A percentile compares a stretch with the other conserved stretches of the same genome.
These are phyloP conservation scores for Caranx ignobilis DNA, from an alignment of 2,113 vertebrate genomes.

Conservation along the genomic window DNA sequence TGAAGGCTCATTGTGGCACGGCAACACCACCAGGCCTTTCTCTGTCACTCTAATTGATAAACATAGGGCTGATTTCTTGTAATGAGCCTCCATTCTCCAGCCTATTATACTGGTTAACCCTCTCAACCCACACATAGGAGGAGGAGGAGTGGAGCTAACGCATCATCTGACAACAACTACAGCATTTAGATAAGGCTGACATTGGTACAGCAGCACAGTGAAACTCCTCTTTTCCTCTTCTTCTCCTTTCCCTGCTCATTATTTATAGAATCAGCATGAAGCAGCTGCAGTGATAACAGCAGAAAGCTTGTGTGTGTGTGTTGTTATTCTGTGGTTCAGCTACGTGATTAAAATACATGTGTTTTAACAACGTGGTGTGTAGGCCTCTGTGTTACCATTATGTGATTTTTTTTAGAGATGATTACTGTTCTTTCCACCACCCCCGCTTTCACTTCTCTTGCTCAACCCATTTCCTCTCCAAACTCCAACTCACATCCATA, in stretches of 20 bases:
- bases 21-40: slow-evolving; percentile 57
- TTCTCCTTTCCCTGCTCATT: slow-evolving; percentile 35
- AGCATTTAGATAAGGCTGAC: slow-evolving; percentile 73
- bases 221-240: slow-evolving; percentile 8
- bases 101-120: slow-evolving; percentile 82
- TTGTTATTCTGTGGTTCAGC: background rate
- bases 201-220: slow-evolving; percentile 39
- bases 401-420: slow-evolving; percentile 44
- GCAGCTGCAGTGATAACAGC: background rate
- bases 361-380: background rate
- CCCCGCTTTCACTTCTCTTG: slow-evolving; percentile 22
- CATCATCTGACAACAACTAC: slow-evolving; percentile 73
- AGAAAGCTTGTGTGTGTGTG: background rate
- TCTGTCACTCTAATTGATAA: slow-evolving; percentile 82
- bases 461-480: slow-evolving; percentile 32
- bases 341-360: slow-evolving; percentile 8
- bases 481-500: slow-evolving; percentile 64
- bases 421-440: slow-evolving; percentile 43
- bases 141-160: slow-evolving; percentile 49
- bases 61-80: slow-evolving; percentile 75
- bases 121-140: slow-evolving; percentile 65
- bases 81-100: slow-evolving; percentile 79
- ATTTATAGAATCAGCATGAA: slow-evolving; percentile 35
- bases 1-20: slow-evolving; percentile 54
- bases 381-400: slow-evolving; percentile 5